Conservation (phyloP, 2,797 vertebrate species). For the Poecilia wingei region DNA sequence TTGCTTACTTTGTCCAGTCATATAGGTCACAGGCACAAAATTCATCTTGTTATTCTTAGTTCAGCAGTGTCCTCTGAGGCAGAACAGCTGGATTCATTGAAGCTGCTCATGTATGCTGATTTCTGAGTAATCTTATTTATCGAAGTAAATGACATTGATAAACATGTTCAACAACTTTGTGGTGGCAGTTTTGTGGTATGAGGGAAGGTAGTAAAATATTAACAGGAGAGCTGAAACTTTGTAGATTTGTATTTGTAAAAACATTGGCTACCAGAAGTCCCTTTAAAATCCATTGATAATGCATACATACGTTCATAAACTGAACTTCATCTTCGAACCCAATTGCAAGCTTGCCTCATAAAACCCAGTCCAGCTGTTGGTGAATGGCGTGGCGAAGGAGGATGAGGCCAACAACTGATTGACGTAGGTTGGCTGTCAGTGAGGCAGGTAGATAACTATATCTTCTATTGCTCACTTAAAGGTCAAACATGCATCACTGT, state of each 20-base stretch:
- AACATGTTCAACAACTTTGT: not conserved
- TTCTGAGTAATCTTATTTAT: not conserved
- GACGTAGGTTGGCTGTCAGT: constrained; percentile 94
- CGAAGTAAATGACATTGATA: not conserved
- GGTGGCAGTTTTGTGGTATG: not conserved
- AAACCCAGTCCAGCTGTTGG: constrained; percentile 21
- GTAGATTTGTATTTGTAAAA: not conserved
- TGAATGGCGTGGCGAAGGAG: constrained; percentile 4
- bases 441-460: constrained; percentile 96
- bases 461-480: constrained; percentile 95
- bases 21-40: not conserved
- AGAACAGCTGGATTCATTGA: not conserved
- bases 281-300: not conserved
- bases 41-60: not conserved
- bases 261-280: not conserved
- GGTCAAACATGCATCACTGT: constrained; percentile 90
- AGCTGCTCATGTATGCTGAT: not conserved
- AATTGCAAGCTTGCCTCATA: constrained; percentile 14
- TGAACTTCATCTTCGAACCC: constrained; percentile 4
- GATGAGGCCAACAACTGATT: constrained; percentile 87
- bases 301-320: not conserved
- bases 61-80: not conserved
- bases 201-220: not conserved
- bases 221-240: not conserved
- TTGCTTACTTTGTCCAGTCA: not conserved